Percentiles rank a stretch among this genome's conserved stretches.
These are phyloP conservation scores for Hiodon alosoides DNA, from an alignment of 2,113 vertebrate species.

Conservation along the genomic window DNA sequence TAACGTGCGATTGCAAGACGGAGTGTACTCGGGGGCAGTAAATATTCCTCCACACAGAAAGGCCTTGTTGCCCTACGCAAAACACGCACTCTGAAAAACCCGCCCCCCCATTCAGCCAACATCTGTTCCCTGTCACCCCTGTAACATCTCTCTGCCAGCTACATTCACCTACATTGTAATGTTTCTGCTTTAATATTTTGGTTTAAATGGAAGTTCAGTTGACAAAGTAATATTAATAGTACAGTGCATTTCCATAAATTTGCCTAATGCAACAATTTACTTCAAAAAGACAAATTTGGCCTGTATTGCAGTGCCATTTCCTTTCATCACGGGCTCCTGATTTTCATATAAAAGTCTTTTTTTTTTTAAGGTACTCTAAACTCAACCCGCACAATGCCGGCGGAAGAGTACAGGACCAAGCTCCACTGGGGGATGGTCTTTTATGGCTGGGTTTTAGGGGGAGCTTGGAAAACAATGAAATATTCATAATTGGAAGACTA, in stretches of 20 bases:
- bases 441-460: conserved; percentile 46
- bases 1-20: neutral
- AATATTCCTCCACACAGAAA: neutral
- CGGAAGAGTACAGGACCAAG: conserved; percentile 22
- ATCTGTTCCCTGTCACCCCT: conserved; percentile 15
- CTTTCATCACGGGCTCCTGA: conserved; percentile 63
- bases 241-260: conserved; percentile 64
- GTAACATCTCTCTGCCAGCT: conserved; percentile 43
- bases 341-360: conserved; percentile 66
- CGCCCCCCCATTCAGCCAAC: neutral
- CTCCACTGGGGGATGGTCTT: conserved; percentile 50
- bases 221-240: conserved; percentile 48
- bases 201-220: conserved; percentile 60
- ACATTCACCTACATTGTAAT: conserved; percentile 35
- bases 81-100: neutral
- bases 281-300: conserved; percentile 55
- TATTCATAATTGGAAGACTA: conserved; percentile 67
- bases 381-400: too few relatives aligned
- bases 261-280: conserved; percentile 67
- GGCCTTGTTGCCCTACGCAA: neutral
- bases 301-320: conserved; percentile 50
- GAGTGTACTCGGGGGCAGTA: neutral
- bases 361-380: conserved; percentile 50
- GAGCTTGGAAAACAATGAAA: conserved; percentile 60
- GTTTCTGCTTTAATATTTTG: conserved; percentile 47